phyloP scores from a whole-genome alignment of 2,113 vertebrate species.

The Heterotilapia buettikoferi region DNA sequence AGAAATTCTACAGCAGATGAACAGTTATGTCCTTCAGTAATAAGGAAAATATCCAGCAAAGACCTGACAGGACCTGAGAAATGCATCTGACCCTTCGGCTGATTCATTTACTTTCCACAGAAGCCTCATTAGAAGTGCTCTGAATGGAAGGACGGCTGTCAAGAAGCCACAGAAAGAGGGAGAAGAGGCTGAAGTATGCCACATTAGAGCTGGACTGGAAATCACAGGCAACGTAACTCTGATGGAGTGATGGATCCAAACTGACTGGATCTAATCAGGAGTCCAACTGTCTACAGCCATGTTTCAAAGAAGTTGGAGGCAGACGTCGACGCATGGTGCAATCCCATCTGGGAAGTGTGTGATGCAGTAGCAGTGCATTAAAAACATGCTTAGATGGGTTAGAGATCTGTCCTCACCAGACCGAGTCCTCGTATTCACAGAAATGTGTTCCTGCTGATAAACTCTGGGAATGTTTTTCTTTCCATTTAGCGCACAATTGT shows the following conservation, averaged over 20 bases:
- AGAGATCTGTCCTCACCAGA: neutral
- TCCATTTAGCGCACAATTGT: too few relatives aligned
- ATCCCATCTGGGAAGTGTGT: neutral
- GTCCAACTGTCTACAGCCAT: neutral
- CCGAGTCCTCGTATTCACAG: neutral
- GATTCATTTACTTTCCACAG: neutral
- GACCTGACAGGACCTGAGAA: neutral
- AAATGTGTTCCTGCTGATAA: neutral
- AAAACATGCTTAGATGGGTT: fast-evolving
- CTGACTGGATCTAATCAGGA: neutral
- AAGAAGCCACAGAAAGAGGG: neutral
- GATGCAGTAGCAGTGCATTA: neutral
- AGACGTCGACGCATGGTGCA: fast-evolving
- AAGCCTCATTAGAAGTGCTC: neutral
- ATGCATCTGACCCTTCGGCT: neutral
- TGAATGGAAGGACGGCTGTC: neutral
- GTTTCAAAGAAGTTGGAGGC: neutral
- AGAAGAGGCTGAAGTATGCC: fast-evolving
- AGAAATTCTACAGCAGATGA: neutral
- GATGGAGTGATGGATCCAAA: neutral
- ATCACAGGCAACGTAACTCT: neutral
- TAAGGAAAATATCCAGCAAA: neutral
- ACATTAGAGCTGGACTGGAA: neutral
- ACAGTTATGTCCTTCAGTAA: neutral
- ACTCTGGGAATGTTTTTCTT: fast-evolving